Percentiles rank a stretch among this genome's conserved stretches.
Conservation (phyloP, 2,888 invertebrate genomes). For the Acleris cristana region DNA sequence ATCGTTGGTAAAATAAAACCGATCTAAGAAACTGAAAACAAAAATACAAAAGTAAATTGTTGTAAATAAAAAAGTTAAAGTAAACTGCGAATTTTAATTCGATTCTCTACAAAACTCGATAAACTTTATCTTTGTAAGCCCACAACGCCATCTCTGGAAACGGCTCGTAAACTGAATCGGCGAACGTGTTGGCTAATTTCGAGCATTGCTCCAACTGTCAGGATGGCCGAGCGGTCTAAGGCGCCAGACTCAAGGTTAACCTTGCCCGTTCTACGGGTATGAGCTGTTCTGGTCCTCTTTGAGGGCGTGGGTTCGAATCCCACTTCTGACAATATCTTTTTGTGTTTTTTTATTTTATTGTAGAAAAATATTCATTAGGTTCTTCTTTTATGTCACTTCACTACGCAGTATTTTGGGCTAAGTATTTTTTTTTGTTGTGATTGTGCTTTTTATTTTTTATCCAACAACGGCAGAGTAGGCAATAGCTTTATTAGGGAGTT, state of each 20-base stretch:
- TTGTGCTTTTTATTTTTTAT: too few species aligned
- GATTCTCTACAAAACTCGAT: too few species aligned
- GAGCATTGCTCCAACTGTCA: constrained; percentile 70
- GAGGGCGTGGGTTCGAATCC: constrained; percentile 93
- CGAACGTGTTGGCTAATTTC: constrained; percentile 54
- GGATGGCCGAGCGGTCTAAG: constrained; percentile 96
- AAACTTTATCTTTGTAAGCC: too few species aligned
- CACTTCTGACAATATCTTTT: constrained; percentile 88
- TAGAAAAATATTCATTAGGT: neutral
- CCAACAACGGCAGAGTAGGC: too few species aligned
- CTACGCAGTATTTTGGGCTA: too few species aligned
- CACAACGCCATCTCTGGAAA: constrained; percentile 54
- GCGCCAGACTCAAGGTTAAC: constrained; percentile 85
- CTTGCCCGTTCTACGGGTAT: constrained; percentile 87
- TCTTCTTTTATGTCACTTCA: too few species aligned
- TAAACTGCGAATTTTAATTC: neutral
- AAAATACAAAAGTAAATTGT: neutral
- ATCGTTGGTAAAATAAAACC: too few species aligned
- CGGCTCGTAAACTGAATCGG: constrained; percentile 29
- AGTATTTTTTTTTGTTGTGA: too few species aligned
- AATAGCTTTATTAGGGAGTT: too few species aligned
- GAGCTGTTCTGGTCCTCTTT: constrained; percentile 88
- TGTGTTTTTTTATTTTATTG: constrained; percentile 36
- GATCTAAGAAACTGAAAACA: too few species aligned
- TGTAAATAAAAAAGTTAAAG: too few species aligned